Conservation (phyloP, 2,888 invertebrate species). For the Muschampia plurimacula region DNA sequence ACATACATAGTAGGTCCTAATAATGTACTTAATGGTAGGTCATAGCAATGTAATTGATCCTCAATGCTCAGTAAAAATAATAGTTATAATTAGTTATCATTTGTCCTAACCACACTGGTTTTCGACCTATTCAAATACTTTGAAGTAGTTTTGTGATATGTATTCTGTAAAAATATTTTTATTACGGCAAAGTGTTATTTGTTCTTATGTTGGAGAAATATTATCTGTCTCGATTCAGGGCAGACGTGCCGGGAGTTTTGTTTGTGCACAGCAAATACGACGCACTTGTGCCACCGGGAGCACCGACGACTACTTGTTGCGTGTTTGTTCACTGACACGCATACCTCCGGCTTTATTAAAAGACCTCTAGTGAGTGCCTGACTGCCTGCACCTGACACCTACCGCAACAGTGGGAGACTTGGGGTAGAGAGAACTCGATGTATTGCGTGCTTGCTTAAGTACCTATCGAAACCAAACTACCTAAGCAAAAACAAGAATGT, state of each 20-base stretch:
- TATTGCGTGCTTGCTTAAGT: background rate
- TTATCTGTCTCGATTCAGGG: constrained; percentile 64
- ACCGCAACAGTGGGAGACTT: constrained; percentile 21
- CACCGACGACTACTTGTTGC: constrained; percentile 52
- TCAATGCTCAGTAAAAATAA: background rate
- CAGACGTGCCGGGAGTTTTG: constrained; percentile 68
- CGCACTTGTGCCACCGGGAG: constrained; percentile 69
- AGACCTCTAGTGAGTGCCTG: constrained; percentile 1
- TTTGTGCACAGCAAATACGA: constrained; percentile 76
- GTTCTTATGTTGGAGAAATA: constrained; percentile 58
- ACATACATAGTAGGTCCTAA: no score
- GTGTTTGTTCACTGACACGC: constrained; percentile 76
- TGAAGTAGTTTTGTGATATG: constrained; percentile 28
- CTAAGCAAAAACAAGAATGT: background rate
- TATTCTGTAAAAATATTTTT: constrained; percentile 34
- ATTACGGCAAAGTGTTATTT: constrained; percentile 52
- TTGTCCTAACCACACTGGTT: constrained; percentile 3
- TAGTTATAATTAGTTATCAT: background rate
- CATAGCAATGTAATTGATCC: no score
- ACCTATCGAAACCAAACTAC: background rate
- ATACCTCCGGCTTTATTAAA: constrained; percentile 65
- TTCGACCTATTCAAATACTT: constrained; percentile 23
- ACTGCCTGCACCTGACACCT: constrained; percentile 23
- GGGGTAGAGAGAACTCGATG: background rate
- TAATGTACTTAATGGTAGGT: no score